Conservation (phyloP, 1,140 invertebrate species). For the Hyposmocoma kahamanoa region DNA sequence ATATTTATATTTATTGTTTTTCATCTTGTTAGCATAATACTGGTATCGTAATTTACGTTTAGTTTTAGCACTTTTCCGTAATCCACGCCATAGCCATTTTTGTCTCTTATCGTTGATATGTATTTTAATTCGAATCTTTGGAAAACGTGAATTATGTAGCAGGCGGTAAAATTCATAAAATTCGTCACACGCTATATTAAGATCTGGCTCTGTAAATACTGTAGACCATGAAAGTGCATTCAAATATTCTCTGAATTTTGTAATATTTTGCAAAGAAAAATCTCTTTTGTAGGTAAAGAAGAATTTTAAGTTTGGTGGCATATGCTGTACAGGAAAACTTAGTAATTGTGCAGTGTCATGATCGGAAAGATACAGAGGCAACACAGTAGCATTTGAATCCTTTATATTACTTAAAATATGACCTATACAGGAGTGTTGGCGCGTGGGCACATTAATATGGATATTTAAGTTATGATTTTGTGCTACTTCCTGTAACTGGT, state of each 20-base stretch:
- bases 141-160: conserved; percentile 4
- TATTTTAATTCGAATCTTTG: conserved; percentile 4
- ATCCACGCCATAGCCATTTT: no score
- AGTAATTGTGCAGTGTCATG: neutral
- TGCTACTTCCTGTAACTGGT: neutral
- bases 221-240: neutral
- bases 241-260: neutral
- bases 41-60: no score
- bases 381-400: neutral
- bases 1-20: no score
- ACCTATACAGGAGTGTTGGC: neutral
- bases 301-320: neutral
- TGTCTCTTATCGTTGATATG: no score
- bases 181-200: neutral
- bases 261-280: neutral
- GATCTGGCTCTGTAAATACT: neutral
- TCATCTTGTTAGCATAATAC: no score
- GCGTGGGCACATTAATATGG: neutral
- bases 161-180: neutral
- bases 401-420: conserved; percentile 2
- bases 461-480: neutral
- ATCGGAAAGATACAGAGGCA: neutral
- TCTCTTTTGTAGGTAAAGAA: neutral
- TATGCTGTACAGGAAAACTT: neutral
- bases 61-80: no score